Evolutionary conservation across 2,888 invertebrate species (phyloP).

Genomic region (Xanthia icteritia): DNA sequence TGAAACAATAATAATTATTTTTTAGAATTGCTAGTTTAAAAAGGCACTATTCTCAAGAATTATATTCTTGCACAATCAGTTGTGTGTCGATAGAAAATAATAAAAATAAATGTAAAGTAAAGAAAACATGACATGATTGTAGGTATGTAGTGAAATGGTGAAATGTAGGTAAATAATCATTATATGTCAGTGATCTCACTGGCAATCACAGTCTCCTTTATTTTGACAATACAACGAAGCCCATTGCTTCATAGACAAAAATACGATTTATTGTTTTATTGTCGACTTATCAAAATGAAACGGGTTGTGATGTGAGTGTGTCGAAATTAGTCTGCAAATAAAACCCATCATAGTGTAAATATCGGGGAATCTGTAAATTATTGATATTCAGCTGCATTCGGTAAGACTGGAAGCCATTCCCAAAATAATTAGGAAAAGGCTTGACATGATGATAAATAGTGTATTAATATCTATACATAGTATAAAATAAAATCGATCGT

Average conservation of each 20-base stretch:
- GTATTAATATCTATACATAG: background rate
- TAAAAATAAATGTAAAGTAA: background rate
- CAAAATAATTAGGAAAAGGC: too few species aligned
- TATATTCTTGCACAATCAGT: background rate
- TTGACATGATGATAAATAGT: background rate
- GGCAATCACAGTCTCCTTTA: background rate
- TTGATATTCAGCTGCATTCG: too few species aligned
- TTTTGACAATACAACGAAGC: background rate
- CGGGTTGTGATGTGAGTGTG: background rate
- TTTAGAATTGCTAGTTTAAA: background rate
- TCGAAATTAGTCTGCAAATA: background rate
- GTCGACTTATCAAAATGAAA: background rate
- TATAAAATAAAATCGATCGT: background rate
- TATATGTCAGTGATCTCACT: background rate
- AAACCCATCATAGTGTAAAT: background rate
- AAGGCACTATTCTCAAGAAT: background rate
- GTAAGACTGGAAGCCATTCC: too few species aligned
- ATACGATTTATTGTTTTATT: background rate
- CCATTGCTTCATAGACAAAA: too few species aligned
- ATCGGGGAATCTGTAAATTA: too few species aligned
- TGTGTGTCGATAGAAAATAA: background rate
- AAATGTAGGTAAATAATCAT: background rate
- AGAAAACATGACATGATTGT: background rate
- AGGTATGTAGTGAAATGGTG: too few species aligned
- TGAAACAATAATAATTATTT: constrained; percentile 65